These are phyloP conservation scores for Beroe forskalii DNA, from an alignment of 37 sponge, comb jelly and placozoan species.

Conservation along the genomic window DNA sequence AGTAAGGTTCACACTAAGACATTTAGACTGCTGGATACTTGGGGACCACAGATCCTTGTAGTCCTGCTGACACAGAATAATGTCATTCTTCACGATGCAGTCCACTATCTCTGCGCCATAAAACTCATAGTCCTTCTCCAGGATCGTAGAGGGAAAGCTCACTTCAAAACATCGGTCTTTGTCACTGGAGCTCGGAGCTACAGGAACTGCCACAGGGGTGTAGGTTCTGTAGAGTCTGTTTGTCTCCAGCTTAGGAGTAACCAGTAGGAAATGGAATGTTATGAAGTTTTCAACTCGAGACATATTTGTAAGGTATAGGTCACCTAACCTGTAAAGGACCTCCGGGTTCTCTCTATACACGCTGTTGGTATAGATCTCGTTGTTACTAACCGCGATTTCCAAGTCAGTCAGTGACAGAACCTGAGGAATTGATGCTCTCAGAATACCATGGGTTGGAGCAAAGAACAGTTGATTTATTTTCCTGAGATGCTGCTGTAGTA, in stretches of 20 bases:
- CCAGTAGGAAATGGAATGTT: slow-evolving; percentile 21
- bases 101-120: not conserved
- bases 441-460: not conserved
- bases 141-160: not conserved
- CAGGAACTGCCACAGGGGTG: not conserved
- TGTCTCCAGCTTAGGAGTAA: not conserved
- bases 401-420: not conserved
- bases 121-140: not conserved
- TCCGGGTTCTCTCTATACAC: not conserved
- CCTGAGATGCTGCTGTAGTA: not conserved
- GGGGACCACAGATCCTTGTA: slow-evolving; percentile 8
- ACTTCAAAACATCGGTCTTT: not conserved
- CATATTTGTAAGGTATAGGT: not conserved
- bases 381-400: not conserved
- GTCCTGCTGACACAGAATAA: slow-evolving; percentile 46
- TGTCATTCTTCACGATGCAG: not conserved
- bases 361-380: not conserved
- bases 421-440: not conserved
- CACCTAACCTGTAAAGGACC: slow-evolving; percentile 11
- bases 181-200: not conserved
- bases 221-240: not conserved
- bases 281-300: not conserved
- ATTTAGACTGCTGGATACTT: not conserved
- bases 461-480: not conserved
- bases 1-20: not conserved